These are phyloP conservation scores for Abrostola triplasia DNA, from an alignment of 2,888 invertebrate genomes.

Conservation along the genomic window DNA sequence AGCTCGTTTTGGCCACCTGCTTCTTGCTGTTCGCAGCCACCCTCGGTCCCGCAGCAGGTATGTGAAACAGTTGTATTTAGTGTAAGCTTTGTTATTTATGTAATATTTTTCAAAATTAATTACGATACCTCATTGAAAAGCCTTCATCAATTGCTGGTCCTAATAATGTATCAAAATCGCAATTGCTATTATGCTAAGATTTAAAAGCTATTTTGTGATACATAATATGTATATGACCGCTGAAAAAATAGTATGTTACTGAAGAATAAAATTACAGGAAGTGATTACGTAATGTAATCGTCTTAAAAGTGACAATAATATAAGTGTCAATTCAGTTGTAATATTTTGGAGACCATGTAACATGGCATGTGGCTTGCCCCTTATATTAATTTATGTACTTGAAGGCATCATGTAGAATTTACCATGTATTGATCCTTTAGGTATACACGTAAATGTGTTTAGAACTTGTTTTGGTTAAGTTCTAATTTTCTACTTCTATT, in stretches of 20 bases:
- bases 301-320: conserved; percentile 6
- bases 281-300: conserved; percentile 24
- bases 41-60: conserved; percentile 87
- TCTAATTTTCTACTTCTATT: too few species aligned
- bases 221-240: background rate
- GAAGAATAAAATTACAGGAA: conserved; percentile 15
- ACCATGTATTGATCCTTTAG: too few species aligned
- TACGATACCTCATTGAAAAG: background rate
- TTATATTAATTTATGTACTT: too few species aligned
- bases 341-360: too few species aligned
- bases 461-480: too few species aligned
- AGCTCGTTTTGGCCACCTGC: conserved; percentile 86
- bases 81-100: conserved; percentile 2
- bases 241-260: background rate
- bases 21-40: conserved; percentile 86
- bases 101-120: background rate
- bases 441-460: too few species aligned
- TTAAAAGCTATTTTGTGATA: background rate
- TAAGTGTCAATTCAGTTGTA: too few species aligned
- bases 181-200: background rate
- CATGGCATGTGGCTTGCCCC: too few species aligned
- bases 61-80: conserved; percentile 57
- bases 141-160: background rate
- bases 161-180: conserved; percentile 4
- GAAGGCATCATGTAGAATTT: too few species aligned